These are phyloP conservation scores for Agrilus mali DNA, from an alignment of 2,888 invertebrate species.

Conservation along the genomic window DNA sequence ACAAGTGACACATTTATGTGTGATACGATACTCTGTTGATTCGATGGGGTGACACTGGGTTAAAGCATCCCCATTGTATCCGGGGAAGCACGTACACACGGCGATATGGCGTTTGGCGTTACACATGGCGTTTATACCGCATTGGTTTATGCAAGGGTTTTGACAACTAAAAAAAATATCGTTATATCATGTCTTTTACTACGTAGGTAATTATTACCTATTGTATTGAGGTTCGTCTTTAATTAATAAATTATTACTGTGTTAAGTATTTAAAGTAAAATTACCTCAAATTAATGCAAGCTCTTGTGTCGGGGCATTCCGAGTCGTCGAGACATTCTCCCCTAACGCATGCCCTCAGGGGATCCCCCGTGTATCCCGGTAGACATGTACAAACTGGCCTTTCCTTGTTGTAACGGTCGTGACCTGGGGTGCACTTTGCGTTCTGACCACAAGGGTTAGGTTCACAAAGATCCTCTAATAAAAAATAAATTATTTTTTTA, in stretches of 20 bases:
- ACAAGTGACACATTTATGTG: too few relatives aligned
- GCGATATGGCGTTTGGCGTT: conserved; percentile 65
- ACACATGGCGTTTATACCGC: conserved; percentile 64
- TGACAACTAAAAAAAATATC: conserved; percentile 32
- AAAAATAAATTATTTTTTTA: conserved; percentile 9
- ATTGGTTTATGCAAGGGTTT: conserved; percentile 66
- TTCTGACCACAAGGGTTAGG: conserved; percentile 79
- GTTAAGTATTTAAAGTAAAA: conserved; percentile 25
- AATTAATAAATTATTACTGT: neutral
- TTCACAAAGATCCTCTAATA: conserved; percentile 64
- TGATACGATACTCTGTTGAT: neutral
- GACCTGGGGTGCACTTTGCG: conserved; percentile 70
- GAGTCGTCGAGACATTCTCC: conserved; percentile 70
- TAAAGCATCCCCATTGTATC: conserved; percentile 48
- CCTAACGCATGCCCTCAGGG: conserved; percentile 54
- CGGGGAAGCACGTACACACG: conserved; percentile 68
- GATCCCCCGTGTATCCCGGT: conserved; percentile 65
- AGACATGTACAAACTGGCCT: conserved; percentile 79
- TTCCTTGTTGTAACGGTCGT: conserved; percentile 68
- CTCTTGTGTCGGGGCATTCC: conserved; percentile 62
- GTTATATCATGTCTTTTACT: too few relatives aligned
- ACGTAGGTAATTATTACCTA: too few relatives aligned
- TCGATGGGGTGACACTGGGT: conserved; percentile 33
- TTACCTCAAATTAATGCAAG: conserved; percentile 66
- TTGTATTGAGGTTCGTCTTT: too few relatives aligned